phyloP scores from a whole-genome alignment of 2,797 vertebrate species.

The Liparis tanakae region DNA sequence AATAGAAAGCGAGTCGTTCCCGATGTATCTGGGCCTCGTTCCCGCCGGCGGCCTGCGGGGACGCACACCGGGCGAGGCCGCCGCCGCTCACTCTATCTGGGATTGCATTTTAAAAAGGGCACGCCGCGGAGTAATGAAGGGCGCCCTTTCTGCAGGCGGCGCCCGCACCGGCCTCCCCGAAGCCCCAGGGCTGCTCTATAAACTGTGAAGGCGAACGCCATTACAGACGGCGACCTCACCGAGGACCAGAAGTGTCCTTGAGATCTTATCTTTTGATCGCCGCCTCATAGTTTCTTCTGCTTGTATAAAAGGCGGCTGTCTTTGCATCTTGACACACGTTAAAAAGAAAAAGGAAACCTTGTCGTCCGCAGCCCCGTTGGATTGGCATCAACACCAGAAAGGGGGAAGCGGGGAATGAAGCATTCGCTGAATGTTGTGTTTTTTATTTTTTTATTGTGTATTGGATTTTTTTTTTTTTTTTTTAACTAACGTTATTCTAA shows the following conservation, averaged over 20 bases:
- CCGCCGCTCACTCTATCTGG: conserved; percentile 54
- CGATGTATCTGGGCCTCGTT: neutral
- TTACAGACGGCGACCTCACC: conserved; percentile 58
- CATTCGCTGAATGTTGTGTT: neutral
- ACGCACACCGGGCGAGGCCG: conserved; percentile 45
- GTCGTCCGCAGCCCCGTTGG: neutral
- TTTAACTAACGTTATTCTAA: too few species aligned
- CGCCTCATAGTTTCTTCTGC: neutral
- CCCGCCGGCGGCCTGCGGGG: conserved; percentile 9
- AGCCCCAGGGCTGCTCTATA: conserved; percentile 69
- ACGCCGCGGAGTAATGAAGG: conserved; percentile 71
- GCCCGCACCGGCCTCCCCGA: conserved; percentile 54
- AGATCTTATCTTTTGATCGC: conserved; percentile 42
- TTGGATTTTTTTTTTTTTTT: too few species aligned
- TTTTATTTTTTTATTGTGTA: too few species aligned
- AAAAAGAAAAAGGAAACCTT: neutral
- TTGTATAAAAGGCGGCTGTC: neutral
- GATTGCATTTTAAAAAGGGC: conserved; percentile 76
- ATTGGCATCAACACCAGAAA: neutral
- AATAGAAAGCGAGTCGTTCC: neutral
- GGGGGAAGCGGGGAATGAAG: neutral
- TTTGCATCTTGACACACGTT: neutral
- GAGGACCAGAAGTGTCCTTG: conserved; percentile 60
- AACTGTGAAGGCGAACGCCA: conserved; percentile 67
- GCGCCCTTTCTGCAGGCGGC: conserved; percentile 58